Evolutionary conservation across 2,113 vertebrate genomes (phyloP).

Genomic region (Lepus americanus): DNA sequence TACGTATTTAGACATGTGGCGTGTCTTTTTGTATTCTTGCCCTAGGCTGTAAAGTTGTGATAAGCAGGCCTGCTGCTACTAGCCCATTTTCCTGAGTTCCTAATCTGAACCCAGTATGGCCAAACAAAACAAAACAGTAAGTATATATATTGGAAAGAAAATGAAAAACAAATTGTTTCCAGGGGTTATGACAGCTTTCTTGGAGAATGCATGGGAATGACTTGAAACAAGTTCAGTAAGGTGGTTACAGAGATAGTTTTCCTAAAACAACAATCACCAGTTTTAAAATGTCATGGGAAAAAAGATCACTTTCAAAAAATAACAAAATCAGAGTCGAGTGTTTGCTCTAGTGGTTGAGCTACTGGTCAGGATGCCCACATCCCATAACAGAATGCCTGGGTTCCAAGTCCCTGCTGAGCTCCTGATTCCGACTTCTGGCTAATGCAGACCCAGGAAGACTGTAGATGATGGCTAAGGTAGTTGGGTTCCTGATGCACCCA

Average conservation of each 20-base stretch:
- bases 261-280: neutral
- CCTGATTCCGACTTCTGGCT: no score
- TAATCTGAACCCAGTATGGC: constrained; percentile 14
- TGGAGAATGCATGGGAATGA: neutral
- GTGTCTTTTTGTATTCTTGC: constrained; percentile 20
- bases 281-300: neutral
- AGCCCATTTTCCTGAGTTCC: constrained; percentile 19
- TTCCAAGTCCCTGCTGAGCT: no score
- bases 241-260: constrained; percentile 47
- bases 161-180: neutral
- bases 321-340: neutral
- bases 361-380: no score
- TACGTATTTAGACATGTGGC: constrained; percentile 54
- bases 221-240: constrained; percentile 21
- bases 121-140: constrained; percentile 11
- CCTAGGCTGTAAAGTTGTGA: constrained; percentile 26
- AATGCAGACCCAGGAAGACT: no score
- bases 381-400: no score
- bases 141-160: neutral
- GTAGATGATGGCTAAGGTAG: no score
- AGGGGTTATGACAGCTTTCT: neutral
- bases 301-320: constrained; percentile 35
- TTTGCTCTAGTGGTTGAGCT: no score
- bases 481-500: no score
- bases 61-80: neutral